Evolutionary conservation across 1,140 invertebrate species (phyloP).

Genomic region (Cherax quadricarinatus): DNA sequence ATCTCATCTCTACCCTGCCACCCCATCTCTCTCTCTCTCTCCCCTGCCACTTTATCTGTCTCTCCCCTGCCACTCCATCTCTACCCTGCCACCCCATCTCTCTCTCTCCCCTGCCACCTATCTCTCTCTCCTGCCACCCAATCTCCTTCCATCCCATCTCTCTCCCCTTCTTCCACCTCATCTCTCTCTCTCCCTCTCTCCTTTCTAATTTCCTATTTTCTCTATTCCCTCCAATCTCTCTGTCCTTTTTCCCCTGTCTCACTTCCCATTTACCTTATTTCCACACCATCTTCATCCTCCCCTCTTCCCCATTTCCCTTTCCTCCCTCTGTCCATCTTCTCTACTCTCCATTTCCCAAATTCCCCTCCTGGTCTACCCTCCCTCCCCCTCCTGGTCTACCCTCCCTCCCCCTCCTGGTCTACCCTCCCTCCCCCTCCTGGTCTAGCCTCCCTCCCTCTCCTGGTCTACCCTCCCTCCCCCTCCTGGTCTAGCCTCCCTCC

Average conservation of each 20-base stretch:
- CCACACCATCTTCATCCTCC: not conserved
- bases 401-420: too few relatives aligned
- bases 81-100: too few relatives aligned
- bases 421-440: too few relatives aligned
- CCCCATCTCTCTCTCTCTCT: too few relatives aligned
- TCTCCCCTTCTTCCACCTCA: not conserved
- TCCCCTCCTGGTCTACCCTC: not conserved
- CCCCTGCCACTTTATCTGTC: too few relatives aligned
- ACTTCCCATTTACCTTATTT: not conserved
- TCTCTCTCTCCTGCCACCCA: not conserved
- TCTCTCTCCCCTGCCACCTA: too few relatives aligned
- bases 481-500: too few relatives aligned
- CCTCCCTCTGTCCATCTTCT: not conserved
- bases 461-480: too few relatives aligned
- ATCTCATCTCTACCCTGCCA: too few relatives aligned
- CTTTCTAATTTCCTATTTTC: not conserved
- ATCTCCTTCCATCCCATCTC: not conserved
- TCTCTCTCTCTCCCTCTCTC: not conserved
- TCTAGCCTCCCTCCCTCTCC: not conserved
- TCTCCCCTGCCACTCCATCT: too few relatives aligned
- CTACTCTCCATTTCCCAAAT: not conserved
- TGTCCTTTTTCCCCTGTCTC: not conserved
- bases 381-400: too few relatives aligned
- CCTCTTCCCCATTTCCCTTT: not conserved
- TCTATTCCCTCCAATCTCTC: not conserved